Conservation (phyloP, 2,113 vertebrate genomes). For the Gobiocypris rarus region DNA sequence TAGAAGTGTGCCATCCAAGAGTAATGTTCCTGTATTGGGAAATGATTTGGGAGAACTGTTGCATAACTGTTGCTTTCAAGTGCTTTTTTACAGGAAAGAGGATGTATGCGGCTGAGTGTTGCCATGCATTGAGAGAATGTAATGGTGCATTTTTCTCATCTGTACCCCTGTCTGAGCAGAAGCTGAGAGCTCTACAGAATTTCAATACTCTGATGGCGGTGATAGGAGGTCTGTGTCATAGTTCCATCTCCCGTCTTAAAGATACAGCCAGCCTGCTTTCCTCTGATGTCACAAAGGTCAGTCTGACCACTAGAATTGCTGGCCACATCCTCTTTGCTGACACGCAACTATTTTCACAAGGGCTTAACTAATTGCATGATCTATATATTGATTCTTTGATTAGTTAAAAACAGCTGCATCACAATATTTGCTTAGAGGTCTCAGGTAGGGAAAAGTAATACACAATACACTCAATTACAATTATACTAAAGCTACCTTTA, state of each 20-base stretch:
- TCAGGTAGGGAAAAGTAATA: not conserved
- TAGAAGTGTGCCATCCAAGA: constrained; percentile 24
- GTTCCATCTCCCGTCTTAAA: constrained; percentile 90
- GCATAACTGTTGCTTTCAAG: constrained; percentile 43
- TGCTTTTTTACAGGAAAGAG: constrained; percentile 46
- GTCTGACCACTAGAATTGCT: not conserved
- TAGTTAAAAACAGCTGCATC: not conserved
- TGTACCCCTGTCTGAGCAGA: constrained; percentile 68
- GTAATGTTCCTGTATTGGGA: constrained; percentile 45
- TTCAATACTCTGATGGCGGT: constrained; percentile 94
- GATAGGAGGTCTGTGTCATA: constrained; percentile 89
- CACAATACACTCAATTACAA: not conserved
- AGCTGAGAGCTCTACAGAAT: constrained; percentile 84
- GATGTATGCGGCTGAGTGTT: constrained; percentile 1
- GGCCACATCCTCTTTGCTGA: not conserved
- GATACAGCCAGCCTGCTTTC: constrained; percentile 85
- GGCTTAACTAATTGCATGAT: not conserved
- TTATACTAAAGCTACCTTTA: not conserved
- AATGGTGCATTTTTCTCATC: not conserved
- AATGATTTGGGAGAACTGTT: constrained; percentile 35
- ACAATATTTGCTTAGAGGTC: not conserved
- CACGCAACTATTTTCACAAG: not conserved
- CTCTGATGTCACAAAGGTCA: constrained; percentile 88
- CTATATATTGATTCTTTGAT: not conserved
- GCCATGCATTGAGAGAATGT: not conserved